Evolutionary conservation across 2,113 vertebrate genomes (phyloP).

Genomic region (Lampris incognitus): DNA sequence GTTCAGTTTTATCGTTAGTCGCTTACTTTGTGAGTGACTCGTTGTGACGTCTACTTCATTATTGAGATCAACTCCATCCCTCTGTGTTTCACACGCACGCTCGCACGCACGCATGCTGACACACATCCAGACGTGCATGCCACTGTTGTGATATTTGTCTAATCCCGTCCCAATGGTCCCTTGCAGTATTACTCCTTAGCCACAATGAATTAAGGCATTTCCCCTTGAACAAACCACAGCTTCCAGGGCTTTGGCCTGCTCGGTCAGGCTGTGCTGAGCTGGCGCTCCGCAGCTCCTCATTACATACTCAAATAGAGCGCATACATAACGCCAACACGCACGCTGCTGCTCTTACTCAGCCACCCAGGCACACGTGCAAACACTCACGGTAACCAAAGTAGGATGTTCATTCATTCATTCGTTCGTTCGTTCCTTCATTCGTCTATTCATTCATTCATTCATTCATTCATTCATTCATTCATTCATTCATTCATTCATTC

Average conservation of each 20-base stretch:
- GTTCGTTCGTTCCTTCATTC: no score
- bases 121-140: background rate
- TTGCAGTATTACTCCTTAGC: slow-evolving; percentile 64
- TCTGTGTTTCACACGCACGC: background rate
- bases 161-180: slow-evolving; percentile 51
- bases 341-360: slow-evolving; percentile 2
- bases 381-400: slow-evolving; percentile 22
- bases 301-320: background rate
- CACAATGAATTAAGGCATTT: slow-evolving; percentile 76
- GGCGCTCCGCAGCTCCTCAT: slow-evolving; percentile 2
- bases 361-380: slow-evolving; percentile 26
- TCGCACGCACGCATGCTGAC: background rate
- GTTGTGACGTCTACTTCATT: slow-evolving; percentile 10
- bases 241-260: slow-evolving; percentile 61
- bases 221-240: slow-evolving; percentile 73
- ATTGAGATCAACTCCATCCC: slow-evolving; percentile 9
- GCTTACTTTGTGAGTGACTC: background rate
- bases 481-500: slow-evolving; percentile 2
- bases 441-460: no score
- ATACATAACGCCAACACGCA: slow-evolving; percentile 20
- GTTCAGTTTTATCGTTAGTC: background rate
- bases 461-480: no score
- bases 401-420: slow-evolving; percentile 34
- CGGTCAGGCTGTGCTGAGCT: slow-evolving; percentile 25
- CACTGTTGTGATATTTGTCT: slow-evolving; percentile 50